Evolutionary conservation across 1,140 invertebrate genomes (phyloP), one percentile per base, ranked within the genome.

Genomic region (Andrena cerasifolii): DNA sequence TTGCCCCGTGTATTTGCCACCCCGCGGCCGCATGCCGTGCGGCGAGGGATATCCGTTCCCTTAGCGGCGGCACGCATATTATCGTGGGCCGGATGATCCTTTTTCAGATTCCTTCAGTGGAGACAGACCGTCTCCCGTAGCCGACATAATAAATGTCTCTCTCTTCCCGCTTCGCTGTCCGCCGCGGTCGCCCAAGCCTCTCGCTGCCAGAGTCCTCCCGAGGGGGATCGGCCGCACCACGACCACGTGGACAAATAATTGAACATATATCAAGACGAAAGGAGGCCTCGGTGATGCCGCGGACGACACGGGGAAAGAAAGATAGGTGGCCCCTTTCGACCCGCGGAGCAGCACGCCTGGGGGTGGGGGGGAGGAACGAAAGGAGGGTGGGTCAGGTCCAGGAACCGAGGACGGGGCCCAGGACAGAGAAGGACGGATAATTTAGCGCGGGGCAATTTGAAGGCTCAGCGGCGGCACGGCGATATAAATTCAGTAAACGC

Each of bases 401-500:
- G n/a, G n/a, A n/a, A n/a, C n/a, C n/a, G n/a, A n/a, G n/a, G n/a
- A n/a, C n/a, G n/a, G n/a, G n/a, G n/a, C n/a, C n/a, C n/a, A n/a
- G n/a, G 43, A 73, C 49, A 58, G 31, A 47, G 58, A 63, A 40
- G 40, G 61, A 61, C 33, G 76, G 87, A 86, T 86, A 86, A 90
- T 90, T 87, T 82, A 77, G 63, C 76, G 79, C 79, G 76, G 54
- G 83, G 54, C 83, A 86, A 88, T 89, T 89, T 90, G 79, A 89
- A 80, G 72, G 68, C 78, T 76, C 71, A 58, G 66, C 75, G 77
- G 62, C 72, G 80, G 86, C 84, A 81, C 75, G 76, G 82, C 83
- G 83, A 90, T 88, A 91, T 91, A 90, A 91, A 91, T 91, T 91
- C 86, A 84, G 89, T 91, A 91, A 91, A 91, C 85, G 88, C 89